phyloP scores from a whole-genome alignment of 2,888 invertebrate species.

The Gari tellinella region DNA sequence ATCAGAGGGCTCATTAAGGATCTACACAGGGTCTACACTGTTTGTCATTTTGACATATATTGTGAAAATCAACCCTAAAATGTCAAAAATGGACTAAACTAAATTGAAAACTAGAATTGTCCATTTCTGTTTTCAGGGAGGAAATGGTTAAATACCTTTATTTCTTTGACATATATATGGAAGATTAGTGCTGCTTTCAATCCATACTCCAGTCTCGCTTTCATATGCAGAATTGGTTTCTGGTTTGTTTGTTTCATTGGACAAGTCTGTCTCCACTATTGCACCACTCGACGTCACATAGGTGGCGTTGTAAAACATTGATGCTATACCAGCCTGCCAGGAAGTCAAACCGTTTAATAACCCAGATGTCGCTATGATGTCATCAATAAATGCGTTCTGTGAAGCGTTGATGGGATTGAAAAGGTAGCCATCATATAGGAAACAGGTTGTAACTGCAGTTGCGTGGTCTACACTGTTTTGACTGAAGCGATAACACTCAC shows the following conservation, averaged over 20 bases:
- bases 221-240: not conserved
- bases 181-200: not conserved
- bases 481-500: conserved; percentile 31
- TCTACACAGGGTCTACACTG: too few species aligned
- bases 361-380: conserved; percentile 17
- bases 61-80: too few species aligned
- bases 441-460: conserved; percentile 14
- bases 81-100: too few species aligned
- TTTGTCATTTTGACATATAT: too few species aligned
- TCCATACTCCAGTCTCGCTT: not conserved
- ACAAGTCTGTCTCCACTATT: conserved; percentile 1
- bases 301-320: conserved; percentile 3
- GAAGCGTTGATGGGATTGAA: conserved; percentile 33
- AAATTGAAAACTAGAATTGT: too few species aligned
- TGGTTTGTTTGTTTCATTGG: not conserved
- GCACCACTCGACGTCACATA: conserved; percentile 5
- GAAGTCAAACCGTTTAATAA: conserved; percentile 13
- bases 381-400: conserved; percentile 11
- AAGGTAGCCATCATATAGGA: conserved; percentile 26
- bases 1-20: too few species aligned
- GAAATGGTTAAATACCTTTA: too few species aligned
- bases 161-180: conserved; percentile 37
- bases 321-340: conserved; percentile 38
- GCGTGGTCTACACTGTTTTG: not conserved
- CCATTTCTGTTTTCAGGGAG: too few species aligned